phyloP scores from a whole-genome alignment of 2,888 invertebrate genomes.

The Phalera bucephala region DNA sequence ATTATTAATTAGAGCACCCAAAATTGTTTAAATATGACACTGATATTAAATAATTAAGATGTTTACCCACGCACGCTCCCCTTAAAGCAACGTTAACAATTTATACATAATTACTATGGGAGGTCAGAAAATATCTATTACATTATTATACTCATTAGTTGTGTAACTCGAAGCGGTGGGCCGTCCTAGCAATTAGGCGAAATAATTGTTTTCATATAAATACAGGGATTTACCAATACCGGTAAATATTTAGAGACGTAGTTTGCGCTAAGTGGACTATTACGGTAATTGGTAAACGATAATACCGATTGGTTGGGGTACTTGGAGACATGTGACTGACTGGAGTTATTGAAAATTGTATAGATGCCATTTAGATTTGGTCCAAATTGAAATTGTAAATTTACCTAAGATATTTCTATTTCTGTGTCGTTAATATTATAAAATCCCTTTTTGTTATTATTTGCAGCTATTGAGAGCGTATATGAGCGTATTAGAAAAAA shows the following conservation, averaged over 20 bases:
- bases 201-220: constrained; percentile 77
- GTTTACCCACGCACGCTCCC: constrained; percentile 29
- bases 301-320: neutral
- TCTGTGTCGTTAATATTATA: too few species aligned
- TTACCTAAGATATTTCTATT: too few species aligned
- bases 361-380: too few species aligned
- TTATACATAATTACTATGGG: constrained; percentile 51
- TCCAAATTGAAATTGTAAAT: too few species aligned
- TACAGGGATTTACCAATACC: constrained; percentile 64
- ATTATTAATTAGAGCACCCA: too few species aligned
- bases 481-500: too few species aligned
- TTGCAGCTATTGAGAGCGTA: too few species aligned
- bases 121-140: constrained; percentile 79
- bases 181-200: constrained; percentile 69
- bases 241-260: constrained; percentile 63
- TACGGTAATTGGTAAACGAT: constrained; percentile 69
- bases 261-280: constrained; percentile 66
- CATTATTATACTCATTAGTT: constrained; percentile 76
- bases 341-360: neutral
- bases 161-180: constrained; percentile 57
- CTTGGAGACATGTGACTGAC: neutral
- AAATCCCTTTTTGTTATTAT: too few species aligned
- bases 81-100: constrained; percentile 48
- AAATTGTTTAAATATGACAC: constrained; percentile 10
- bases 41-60: constrained; percentile 27